A percentile compares a stretch with the other conserved stretches of the same genome.
Evolutionary conservation across 1,140 invertebrate species (phyloP).

Genomic region (Diorhabda sublineata): DNA sequence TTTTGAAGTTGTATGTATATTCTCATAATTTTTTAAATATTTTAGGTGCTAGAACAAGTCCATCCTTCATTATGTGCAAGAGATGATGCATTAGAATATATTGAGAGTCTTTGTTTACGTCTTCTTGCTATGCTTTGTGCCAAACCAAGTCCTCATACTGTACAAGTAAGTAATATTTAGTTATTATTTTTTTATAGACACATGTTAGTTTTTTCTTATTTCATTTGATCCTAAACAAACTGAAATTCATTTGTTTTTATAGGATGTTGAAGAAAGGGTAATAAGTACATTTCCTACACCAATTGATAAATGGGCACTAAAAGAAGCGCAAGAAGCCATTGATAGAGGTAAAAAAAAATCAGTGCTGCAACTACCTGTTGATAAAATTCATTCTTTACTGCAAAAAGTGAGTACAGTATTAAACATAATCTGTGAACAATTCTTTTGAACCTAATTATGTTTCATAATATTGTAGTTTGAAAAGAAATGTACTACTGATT

Average conservation of each 20-base stretch:
- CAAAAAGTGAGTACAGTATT: conserved; percentile 66
- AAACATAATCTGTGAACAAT: no score
- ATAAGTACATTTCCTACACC: conserved; percentile 88
- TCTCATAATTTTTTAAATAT: conserved; percentile 9
- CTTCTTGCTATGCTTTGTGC: conserved; percentile 85
- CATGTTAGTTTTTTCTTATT: neutral
- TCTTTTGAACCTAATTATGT: no score
- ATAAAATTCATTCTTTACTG: conserved; percentile 85
- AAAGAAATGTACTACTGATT: no score
- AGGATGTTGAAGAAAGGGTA: conserved; percentile 90
- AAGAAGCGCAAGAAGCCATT: conserved; percentile 79
- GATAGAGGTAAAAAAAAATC: conserved; percentile 78
- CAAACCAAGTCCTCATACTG: conserved; percentile 73
- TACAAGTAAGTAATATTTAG: conserved; percentile 50
- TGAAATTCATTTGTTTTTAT: conserved; percentile 30
- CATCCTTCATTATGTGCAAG: conserved; percentile 81
- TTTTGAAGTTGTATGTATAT: neutral
- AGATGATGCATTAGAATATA: conserved; percentile 88
- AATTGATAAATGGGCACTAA: conserved; percentile 88
- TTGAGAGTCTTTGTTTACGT: conserved; percentile 86
- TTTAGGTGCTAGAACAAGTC: conserved; percentile 83
- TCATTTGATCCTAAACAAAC: neutral
- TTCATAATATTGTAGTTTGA: no score
- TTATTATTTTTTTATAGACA: neutral
- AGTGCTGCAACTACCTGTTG: conserved; percentile 80